Base-by-base conservation (phyloP, 2,113 vertebrate species). In the Hemicordylus capensis region DNA sequence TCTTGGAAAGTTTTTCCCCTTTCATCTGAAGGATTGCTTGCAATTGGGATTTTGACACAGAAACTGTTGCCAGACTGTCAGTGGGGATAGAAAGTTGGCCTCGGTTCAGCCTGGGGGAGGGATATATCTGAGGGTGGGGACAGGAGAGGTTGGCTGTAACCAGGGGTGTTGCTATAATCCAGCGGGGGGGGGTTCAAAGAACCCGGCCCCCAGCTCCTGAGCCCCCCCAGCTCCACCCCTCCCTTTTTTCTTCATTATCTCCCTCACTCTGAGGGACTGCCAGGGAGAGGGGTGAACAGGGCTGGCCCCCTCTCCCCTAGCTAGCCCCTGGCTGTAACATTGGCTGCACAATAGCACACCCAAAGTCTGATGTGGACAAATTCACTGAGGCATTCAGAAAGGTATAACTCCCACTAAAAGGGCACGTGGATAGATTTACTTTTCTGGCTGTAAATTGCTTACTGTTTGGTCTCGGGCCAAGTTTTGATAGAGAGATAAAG, bases 401-500 rank as follows among this genome's bases (percentile, higher is more conserved):
- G 77, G 51, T 75, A 64, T 66, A 89, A 85, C 87, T 83, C 73
- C 74, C 83, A 90, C 84, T 87, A 76, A 89, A 92, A 91, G 80
- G 31, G 70, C 94, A 85, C 66, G 84, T 88, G 92, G 80, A 69
- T 87, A 91, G 84, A 90, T 94, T 94, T 87, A 89, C 92, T 74
- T 92, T 93, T 88, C 88, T 66, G 78, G 87, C 87, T 93, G 88
- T 91, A 90, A 93, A 95, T 87, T 91, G 92, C 91, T 91, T 80
- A 80, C 91, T 88, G 76, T 91, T 90, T 93, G 94, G 91, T 94
- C 91, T 89, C 67, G 64, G 90, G 93, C 93, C 90, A 90, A 82
- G 86, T 93, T 88, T 86, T 91, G 95, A 96, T 94, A 88, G 90
- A 92, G 89, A 95, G 94, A 96, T 95, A 95, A 96, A 93, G 93